Percentiles rank a stretch among this genome's conserved stretches.
Conservation (phyloP, 2,113 vertebrate species). For the Megaceryle torquata region DNA sequence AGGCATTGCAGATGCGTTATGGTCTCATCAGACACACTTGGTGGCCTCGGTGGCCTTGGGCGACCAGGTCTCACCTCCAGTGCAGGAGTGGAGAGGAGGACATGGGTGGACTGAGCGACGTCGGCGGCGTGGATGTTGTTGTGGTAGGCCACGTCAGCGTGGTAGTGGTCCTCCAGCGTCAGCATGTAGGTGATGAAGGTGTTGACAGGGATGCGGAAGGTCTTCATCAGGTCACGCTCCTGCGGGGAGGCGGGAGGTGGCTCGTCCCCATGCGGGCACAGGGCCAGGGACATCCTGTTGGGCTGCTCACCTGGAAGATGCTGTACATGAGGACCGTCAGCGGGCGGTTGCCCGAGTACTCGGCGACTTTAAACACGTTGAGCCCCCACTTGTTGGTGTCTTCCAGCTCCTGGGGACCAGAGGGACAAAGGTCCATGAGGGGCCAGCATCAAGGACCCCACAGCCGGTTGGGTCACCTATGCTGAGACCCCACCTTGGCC, state of each 20-base stretch:
- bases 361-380: conserved; percentile 85
- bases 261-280: accelerated
- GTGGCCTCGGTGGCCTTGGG: background rate
- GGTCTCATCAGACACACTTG: accelerated
- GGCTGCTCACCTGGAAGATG: conserved; percentile 85
- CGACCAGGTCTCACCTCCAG: conserved; percentile 77
- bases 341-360: conserved; percentile 86
- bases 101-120: conserved; percentile 89
- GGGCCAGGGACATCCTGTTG: accelerated
- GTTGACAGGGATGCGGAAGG: conserved; percentile 86
- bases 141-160: conserved; percentile 87
- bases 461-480: accelerated
- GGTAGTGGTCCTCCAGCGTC: conserved; percentile 92
- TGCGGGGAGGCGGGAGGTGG: background rate
- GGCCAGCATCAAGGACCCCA: accelerated
- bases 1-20: accelerated
- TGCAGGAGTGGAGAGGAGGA: conserved; percentile 86
- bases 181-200: conserved; percentile 89
- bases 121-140: conserved; percentile 93
- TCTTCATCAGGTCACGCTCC: conserved; percentile 92
- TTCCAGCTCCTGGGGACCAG: conserved; percentile 81
- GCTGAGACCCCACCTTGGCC: conserved; percentile 75
- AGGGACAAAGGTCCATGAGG: background rate
- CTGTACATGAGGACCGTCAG: conserved; percentile 89
- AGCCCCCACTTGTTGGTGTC: conserved; percentile 90